Conservation (phyloP, 2,888 invertebrate species). For the Sminthurides aquaticus region DNA sequence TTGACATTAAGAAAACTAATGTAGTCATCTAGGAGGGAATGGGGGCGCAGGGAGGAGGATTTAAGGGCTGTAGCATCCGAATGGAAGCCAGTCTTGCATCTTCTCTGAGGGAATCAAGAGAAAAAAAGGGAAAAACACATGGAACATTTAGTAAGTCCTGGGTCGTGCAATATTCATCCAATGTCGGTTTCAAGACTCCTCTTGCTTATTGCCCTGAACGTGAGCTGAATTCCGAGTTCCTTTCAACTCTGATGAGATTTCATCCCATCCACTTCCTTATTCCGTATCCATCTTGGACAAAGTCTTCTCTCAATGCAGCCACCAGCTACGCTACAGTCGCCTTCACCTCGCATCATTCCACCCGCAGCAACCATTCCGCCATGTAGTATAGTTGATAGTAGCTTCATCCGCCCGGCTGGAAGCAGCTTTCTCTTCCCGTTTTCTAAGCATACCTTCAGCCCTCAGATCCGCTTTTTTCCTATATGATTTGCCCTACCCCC, state of each 20-base stretch:
- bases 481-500: no score
- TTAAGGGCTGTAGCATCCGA: background rate
- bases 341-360: no score
- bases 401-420: no score
- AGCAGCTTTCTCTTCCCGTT: no score
- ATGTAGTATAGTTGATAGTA: no score
- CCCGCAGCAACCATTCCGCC: no score
- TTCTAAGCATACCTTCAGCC: no score
- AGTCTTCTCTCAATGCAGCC: background rate
- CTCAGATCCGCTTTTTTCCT: no score
- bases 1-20: background rate
- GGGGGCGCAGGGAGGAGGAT: slow-evolving; percentile 1
- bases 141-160: slow-evolving; percentile 11
- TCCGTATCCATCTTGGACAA: slow-evolving; percentile 12
- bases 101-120: background rate
- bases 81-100: background rate
- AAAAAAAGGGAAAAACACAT: slow-evolving; percentile 13
- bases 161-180: slow-evolving; percentile 43
- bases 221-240: slow-evolving; percentile 42
- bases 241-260: slow-evolving; percentile 44
- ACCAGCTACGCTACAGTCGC: background rate
- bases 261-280: slow-evolving; percentile 22
- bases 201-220: slow-evolving; percentile 44
- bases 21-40: background rate
- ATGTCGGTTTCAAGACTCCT: slow-evolving; percentile 38